These are phyloP conservation scores for Cheilosia impressa DNA, from an alignment of 2,888 invertebrate species.

Conservation along the genomic window DNA sequence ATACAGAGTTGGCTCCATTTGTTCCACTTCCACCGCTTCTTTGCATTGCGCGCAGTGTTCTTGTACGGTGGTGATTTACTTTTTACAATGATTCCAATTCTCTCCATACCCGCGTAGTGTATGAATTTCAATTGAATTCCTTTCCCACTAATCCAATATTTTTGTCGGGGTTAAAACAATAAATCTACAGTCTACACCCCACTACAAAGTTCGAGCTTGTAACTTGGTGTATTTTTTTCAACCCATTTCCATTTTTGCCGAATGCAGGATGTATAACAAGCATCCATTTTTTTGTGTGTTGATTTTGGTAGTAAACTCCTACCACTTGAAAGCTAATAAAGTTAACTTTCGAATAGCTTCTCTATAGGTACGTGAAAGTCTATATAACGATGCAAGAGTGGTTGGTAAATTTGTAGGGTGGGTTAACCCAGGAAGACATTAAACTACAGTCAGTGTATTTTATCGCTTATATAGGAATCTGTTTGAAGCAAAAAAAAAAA, in stretches of 20 bases:
- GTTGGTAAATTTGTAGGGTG: neutral
- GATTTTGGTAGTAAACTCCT: constrained; percentile 18
- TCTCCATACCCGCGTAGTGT: constrained; percentile 22
- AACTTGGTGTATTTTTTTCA: constrained; percentile 46
- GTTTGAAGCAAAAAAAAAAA: neutral
- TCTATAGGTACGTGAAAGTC: constrained; percentile 25
- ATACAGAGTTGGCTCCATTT: constrained; percentile 52
- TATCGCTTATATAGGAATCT: neutral
- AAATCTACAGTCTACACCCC: constrained; percentile 58
- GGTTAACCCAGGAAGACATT: constrained; percentile 28
- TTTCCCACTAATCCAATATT: constrained; percentile 64
- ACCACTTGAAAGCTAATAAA: constrained; percentile 71
- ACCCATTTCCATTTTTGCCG: constrained; percentile 60
- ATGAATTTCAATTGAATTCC: constrained; percentile 74
- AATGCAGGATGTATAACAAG: constrained; percentile 16
- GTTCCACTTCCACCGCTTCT: constrained; percentile 10
- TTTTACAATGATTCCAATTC: constrained; percentile 20
- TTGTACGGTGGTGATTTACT: constrained; percentile 57
- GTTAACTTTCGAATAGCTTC: constrained; percentile 54
- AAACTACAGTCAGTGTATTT: constrained; percentile 42
- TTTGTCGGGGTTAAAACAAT: constrained; percentile 70
- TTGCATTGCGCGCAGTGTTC: neutral
- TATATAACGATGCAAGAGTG: constrained; percentile 1
- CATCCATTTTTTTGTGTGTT: neutral
- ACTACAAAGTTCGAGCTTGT: constrained; percentile 21